Evolutionary conservation across 1,140 invertebrate genomes (phyloP), one percentile per base, ranked within the genome.

Genomic region (Bombus waltoni): DNA sequence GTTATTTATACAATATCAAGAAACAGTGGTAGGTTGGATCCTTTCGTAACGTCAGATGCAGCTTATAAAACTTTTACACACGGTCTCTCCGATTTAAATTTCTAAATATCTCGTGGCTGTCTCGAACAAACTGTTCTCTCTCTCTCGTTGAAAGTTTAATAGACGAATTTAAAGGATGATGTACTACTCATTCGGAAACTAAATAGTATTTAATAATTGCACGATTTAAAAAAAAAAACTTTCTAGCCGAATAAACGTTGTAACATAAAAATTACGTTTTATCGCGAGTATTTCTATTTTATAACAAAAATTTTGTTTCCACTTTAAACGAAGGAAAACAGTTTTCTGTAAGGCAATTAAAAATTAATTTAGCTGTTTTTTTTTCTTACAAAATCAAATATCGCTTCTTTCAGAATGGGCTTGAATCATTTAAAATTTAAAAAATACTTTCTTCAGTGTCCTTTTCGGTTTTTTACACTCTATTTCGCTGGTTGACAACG

Each of bases 71-170:
- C 42, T 47, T 74, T n/a, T 10, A 10, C 42, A 10, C 38, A 4
- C 72, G 9, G 18, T 74, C 18, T 42, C 47, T 44, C 18, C n/a
- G 18, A 74, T 74, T 74, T 32, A 74, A 44, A 74, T 74, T 25
- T 47, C 6, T 47, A 74, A 74, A 74, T 74, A 74, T 47, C 22
- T 42, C 13, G 42, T 42, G 42, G n/a, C 72, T 74, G 72, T 25
- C 72, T 28, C 40, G 9, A 22, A 42, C 42, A 74, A 74, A 32
- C 72, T 47, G 28, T 18, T 62, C 8, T n/a, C 10, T 74, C 32
- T 47, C n/a, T 25, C 42, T 32, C n/a, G n/a, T 47, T 32, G 72
- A 47, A 74, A 74, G n/a, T 47, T 74, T 74, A 47, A 74, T 32
- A 9, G 42, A 74, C n/a, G n/a, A 72, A n/a, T 72, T 72, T 35